Base-by-base conservation (phyloP, 2,113 vertebrate species). In the Ceyx margarethae region DNA sequence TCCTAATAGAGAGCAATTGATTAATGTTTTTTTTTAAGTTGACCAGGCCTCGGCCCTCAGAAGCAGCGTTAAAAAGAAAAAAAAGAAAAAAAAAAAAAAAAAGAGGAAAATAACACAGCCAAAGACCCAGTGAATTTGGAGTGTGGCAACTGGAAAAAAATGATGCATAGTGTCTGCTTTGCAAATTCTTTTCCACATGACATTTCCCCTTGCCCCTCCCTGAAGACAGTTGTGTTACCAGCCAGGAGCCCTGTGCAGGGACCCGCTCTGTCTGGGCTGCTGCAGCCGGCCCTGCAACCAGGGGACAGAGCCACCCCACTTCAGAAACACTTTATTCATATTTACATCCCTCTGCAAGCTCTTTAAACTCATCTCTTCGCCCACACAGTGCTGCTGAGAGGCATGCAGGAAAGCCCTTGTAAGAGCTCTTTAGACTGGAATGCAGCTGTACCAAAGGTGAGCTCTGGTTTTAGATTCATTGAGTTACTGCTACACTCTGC, bases 351-450 rank as follows among this genome's bases (percentile, higher is more conserved):
- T 48, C 2, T 53, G 68, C 82, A 90, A 81, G 64, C 35, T 11
- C 75, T 62, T 67, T n/a, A 22, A 15, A 61, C 60, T 58, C 75
- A 51, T 21, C 45, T 10, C 25, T 66, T 48, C 19, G 7, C 85
- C 60, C 62, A 45, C 73, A 18, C 7, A 21, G 35, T 0, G 4
- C 78, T 75, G 91, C 78, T 20, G 67, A 81, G 68, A 76, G 68
- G 62, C 53, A 37, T 0, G 0, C 22, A 61, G 43, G 29, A 64
- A 78, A 81, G 48, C 0, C 3, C n/a, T 50, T 88, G 57, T 50
- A 37, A 95, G 83, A 77, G 74, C 91, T 76, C 94, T 92, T 82
- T 79, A 81, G 54, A 46, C 29, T 31, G 69, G 66, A 96, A 91
- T 58, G 83, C 3, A 65, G 53, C 31, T 1, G 0, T 73, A 79